Percentiles rank a stretch among this genome's conserved stretches.
These are phyloP conservation scores for Phoxinus dragarum DNA, from an alignment of 2,797 vertebrate genomes.

Conservation along the genomic window DNA sequence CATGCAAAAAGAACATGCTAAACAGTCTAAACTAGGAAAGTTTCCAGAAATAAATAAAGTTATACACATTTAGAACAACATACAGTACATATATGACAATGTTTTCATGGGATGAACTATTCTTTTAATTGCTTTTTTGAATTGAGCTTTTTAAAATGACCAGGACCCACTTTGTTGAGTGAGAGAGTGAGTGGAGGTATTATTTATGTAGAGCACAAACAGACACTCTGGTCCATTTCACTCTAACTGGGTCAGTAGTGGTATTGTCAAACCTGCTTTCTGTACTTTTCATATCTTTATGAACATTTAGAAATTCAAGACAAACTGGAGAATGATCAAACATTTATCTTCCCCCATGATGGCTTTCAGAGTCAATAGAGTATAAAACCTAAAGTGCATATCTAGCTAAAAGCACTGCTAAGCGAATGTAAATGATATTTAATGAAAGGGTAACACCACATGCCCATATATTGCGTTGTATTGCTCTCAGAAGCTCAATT, in stretches of 20 bases:
- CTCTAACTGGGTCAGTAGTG: slow-evolving; percentile 24
- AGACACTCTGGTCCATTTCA: slow-evolving; percentile 14
- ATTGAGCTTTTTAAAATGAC: slow-evolving; percentile 34
- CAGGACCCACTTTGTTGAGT: slow-evolving; percentile 3
- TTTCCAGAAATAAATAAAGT: background rate
- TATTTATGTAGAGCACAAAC: slow-evolving; percentile 13
- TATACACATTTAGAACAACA: background rate
- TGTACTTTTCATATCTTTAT: background rate
- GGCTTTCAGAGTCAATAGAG: slow-evolving; percentile 32
- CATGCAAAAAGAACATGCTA: background rate
- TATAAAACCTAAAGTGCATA: slow-evolving; percentile 35
- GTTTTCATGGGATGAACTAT: background rate
- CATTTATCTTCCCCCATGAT: slow-evolving; percentile 18
- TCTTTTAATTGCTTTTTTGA: slow-evolving; percentile 1
- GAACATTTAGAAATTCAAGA: slow-evolving; percentile 24
- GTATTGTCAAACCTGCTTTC: slow-evolving; percentile 3
- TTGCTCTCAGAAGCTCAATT: slow-evolving; percentile 27
- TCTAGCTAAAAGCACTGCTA: slow-evolving; percentile 36
- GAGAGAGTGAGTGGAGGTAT: slow-evolving; percentile 10
- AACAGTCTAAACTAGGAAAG: background rate
- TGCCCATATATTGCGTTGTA: background rate
- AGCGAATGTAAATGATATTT: slow-evolving; percentile 30
- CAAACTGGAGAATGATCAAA: slow-evolving; percentile 22
- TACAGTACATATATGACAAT: background rate
- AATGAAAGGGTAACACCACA: slow-evolving; percentile 26